These are phyloP conservation scores for western clawed frog (Xenopus tropicalis) DNA, from an alignment of 2,113 vertebrate species.

Conservation along the genomic window DNA sequence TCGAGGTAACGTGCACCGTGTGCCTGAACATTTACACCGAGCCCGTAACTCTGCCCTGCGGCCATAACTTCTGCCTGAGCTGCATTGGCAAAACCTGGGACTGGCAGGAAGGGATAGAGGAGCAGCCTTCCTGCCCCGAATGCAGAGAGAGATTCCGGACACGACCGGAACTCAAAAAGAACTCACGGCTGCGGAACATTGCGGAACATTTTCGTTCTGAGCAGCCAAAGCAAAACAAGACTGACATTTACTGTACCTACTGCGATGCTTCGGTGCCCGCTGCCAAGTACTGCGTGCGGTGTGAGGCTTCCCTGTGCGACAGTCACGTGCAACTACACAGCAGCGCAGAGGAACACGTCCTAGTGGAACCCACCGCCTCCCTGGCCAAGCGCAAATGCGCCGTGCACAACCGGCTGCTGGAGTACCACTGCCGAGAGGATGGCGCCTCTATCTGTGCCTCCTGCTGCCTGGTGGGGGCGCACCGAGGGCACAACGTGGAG, in stretches of 20 bases:
- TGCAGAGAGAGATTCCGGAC: slow-evolving; percentile 67
- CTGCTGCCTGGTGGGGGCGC: slow-evolving; percentile 24
- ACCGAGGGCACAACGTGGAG: slow-evolving; percentile 6
- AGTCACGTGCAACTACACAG: slow-evolving; percentile 3
- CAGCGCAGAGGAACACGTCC: slow-evolving; percentile 18
- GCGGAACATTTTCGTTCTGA: neutral
- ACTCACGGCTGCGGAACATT: slow-evolving; percentile 59
- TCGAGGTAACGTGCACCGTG: slow-evolving; percentile 47
- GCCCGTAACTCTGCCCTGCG: slow-evolving; percentile 46
- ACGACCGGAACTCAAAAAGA: slow-evolving; percentile 65
- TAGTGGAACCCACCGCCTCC: slow-evolving; percentile 7
- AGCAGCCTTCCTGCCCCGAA: slow-evolving; percentile 68
- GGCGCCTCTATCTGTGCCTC: slow-evolving; percentile 13
- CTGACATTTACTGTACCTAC: slow-evolving; percentile 28
- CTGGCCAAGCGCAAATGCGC: slow-evolving; percentile 9
- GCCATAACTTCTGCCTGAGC: slow-evolving; percentile 49
- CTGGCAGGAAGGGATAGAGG: neutral
- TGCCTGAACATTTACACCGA: slow-evolving; percentile 47
- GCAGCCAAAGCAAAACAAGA: neutral
- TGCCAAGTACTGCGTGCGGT: slow-evolving; percentile 13
- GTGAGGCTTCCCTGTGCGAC: slow-evolving; percentile 24
- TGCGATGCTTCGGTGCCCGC: slow-evolving; percentile 5
- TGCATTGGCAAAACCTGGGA: slow-evolving; percentile 34
- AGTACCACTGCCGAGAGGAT: slow-evolving; percentile 19
- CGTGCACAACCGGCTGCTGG: slow-evolving; percentile 6